Conservation (phyloP, 2,888 invertebrate genomes). For the Quadroppia sp. region DNA sequence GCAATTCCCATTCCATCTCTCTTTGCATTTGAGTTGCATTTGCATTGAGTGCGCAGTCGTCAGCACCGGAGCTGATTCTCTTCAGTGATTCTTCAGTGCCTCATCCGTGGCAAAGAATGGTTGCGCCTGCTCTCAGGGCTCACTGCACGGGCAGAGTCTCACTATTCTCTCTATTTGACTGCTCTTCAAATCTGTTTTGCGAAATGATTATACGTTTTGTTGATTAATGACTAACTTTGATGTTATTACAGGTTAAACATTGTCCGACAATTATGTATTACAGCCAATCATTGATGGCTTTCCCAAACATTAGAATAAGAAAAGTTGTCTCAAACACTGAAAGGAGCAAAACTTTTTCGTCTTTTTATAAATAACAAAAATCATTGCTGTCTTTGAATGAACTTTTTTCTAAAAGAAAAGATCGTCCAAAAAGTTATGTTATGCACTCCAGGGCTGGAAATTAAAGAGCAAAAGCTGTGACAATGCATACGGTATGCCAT, state of each 20-base stretch:
- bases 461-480: background rate
- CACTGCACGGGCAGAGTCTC: conserved; percentile 45
- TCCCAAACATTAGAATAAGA: conserved; percentile 17
- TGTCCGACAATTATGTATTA: conserved; percentile 40
- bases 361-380: background rate
- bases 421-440: background rate
- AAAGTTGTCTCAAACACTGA: conserved; percentile 11
- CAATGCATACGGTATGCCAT: conserved; percentile 32
- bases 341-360: conserved; percentile 14
- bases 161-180: conserved; percentile 43
- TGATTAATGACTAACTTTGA: conserved; percentile 40
- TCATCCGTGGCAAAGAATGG: conserved; percentile 28
- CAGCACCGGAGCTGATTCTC: conserved; percentile 14
- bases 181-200: conserved; percentile 39
- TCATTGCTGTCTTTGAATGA: conserved; percentile 15
- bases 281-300: conserved; percentile 28
- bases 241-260: conserved; percentile 41
- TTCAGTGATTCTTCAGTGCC: conserved; percentile 35
- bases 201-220: conserved; percentile 39
- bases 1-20: conserved; percentile 33
- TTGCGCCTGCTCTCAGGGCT: conserved; percentile 45
- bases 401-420: conserved; percentile 13
- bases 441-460: conserved; percentile 18
- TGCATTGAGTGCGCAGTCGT: background rate
- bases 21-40: conserved; percentile 14